Evolutionary conservation across 2,888 invertebrate species (phyloP).

Genomic region (Cryptus viduatorius): DNA sequence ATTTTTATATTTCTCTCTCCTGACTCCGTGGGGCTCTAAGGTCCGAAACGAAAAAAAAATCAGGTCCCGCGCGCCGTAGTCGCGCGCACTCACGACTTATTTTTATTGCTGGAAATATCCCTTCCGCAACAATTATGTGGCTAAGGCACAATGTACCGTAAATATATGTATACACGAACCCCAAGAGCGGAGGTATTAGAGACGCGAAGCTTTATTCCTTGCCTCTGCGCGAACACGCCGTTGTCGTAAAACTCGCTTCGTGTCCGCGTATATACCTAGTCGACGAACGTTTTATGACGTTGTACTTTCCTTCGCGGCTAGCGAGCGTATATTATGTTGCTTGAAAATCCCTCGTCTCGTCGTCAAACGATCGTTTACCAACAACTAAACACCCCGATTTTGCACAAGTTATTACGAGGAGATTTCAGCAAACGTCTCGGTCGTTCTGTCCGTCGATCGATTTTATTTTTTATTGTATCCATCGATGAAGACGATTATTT

Average conservation of each 20-base stretch:
- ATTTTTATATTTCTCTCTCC: conserved; percentile 46
- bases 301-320: conserved; percentile 40
- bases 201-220: conserved; percentile 6
- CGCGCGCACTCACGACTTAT: conserved; percentile 8
- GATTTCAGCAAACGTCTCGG: conserved; percentile 23
- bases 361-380: conserved; percentile 55
- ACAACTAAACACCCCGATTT: conserved; percentile 48
- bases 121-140: conserved; percentile 18
- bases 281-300: conserved; percentile 57
- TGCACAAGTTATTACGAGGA: conserved; percentile 26
- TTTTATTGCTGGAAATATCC: conserved; percentile 45
- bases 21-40: conserved; percentile 20
- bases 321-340: conserved; percentile 31
- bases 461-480: not conserved
- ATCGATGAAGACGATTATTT: not conserved
- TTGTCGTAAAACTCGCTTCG: conserved; percentile 46
- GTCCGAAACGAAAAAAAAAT: conserved; percentile 38
- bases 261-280: conserved; percentile 26
- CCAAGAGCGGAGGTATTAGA: not conserved
- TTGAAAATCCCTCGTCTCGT: conserved; percentile 34
- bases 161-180: not conserved
- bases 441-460: too few species aligned
- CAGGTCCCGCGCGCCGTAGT: not conserved
- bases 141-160: conserved; percentile 45
- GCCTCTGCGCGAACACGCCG: not conserved